These are phyloP conservation scores for Dicerorhinus sumatrensis DNA, from an alignment of 2,113 vertebrate genomes.

Conservation along the genomic window DNA sequence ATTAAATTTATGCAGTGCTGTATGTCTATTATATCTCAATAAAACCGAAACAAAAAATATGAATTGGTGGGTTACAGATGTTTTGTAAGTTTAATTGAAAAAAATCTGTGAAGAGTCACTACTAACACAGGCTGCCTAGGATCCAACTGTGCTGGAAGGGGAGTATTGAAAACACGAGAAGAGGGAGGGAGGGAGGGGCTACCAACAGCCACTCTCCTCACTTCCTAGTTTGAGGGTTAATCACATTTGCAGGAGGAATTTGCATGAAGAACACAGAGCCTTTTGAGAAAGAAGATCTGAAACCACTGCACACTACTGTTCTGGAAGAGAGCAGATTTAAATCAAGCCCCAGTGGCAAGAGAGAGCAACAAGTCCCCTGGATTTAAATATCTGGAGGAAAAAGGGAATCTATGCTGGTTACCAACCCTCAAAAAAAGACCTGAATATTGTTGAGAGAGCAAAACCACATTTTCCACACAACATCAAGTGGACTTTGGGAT, in stretches of 20 bases:
- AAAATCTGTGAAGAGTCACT: background rate
- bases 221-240: background rate
- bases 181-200: background rate
- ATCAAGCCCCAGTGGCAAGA: background rate
- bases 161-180: background rate
- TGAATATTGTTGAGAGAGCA: background rate
- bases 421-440: background rate
- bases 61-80: background rate
- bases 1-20: background rate
- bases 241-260: background rate
- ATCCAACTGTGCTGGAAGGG: background rate
- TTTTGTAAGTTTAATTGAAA: slow-evolving; percentile 19
- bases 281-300: slow-evolving; percentile 26
- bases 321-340: background rate
- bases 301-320: background rate
- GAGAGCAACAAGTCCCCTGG: background rate
- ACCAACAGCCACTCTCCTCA: background rate
- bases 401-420: background rate
- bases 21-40: background rate
- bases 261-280: background rate
- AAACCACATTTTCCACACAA: background rate
- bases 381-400: slow-evolving; percentile 28
- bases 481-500: background rate
- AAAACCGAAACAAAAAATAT: background rate
- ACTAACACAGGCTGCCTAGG: background rate